phyloP scores from a whole-genome alignment of 2,113 vertebrate genomes.

The Astur gentilis region DNA sequence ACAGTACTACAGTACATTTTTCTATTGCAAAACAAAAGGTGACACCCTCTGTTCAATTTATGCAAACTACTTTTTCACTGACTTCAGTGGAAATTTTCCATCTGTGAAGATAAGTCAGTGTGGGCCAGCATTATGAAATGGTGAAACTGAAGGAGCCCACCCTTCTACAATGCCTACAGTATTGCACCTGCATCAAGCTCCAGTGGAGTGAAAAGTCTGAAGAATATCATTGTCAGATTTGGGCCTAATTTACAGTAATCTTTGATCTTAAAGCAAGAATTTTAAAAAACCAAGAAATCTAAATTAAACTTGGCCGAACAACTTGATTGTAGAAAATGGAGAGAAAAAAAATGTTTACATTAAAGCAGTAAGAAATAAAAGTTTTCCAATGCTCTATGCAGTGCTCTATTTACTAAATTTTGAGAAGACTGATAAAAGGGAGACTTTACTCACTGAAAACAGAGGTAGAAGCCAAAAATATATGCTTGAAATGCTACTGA shows the following conservation, averaged over 20 bases:
- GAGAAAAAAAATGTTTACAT: neutral
- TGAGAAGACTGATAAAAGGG: neutral
- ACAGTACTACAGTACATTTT: neutral
- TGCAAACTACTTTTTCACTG: neutral
- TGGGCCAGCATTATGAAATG: neutral
- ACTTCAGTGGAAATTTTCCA: neutral
- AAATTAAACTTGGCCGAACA: neutral
- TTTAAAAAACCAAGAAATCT: neutral
- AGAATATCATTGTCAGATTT: neutral
- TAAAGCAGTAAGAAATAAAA: neutral
- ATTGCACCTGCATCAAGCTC: neutral
- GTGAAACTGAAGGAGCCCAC: neutral
- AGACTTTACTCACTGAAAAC: neutral
- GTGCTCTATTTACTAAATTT: neutral
- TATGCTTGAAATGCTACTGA: neutral
- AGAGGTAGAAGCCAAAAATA: neutral
- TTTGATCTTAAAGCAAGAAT: neutral
- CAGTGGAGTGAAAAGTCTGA: neutral
- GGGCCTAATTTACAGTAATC: neutral
- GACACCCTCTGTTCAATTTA: neutral
- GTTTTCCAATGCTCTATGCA: neutral
- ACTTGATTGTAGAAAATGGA: neutral
- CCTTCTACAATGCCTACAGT: neutral
- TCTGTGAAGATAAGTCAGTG: neutral
- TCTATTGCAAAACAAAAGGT: neutral